These are phyloP conservation scores for Chesias legatella DNA, from an alignment of 2,888 invertebrate genomes.

Conservation along the genomic window DNA sequence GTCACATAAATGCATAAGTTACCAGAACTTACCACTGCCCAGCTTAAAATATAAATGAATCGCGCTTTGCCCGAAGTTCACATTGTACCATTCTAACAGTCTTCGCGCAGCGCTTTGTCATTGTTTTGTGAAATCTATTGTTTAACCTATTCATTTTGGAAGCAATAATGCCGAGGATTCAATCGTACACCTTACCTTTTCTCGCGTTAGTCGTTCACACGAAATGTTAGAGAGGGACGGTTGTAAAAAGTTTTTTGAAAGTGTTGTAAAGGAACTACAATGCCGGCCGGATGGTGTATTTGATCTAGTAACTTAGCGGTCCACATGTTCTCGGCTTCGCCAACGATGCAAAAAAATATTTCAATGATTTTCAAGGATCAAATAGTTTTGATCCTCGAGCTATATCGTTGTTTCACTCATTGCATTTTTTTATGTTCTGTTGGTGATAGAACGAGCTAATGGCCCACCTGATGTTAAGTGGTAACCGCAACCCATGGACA, in stretches of 20 bases:
- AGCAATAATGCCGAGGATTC: slow-evolving; percentile 63
- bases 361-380: slow-evolving; percentile 38
- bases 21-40: too few relatives aligned
- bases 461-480: too few relatives aligned
- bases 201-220: slow-evolving; percentile 28
- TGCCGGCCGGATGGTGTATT: slow-evolving; percentile 76
- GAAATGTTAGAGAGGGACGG: slow-evolving; percentile 50
- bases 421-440: too few relatives aligned
- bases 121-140: slow-evolving; percentile 51
- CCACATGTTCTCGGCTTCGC: slow-evolving; percentile 76
- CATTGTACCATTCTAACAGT: slow-evolving; percentile 34
- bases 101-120: slow-evolving; percentile 44
- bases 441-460: too few relatives aligned
- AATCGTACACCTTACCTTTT: slow-evolving; percentile 43
- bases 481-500: too few relatives aligned
- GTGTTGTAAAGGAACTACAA: slow-evolving; percentile 74
- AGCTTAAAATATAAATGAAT: too few relatives aligned
- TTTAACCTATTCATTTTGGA: slow-evolving; percentile 68
- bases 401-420: too few relatives aligned
- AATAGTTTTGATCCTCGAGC: slow-evolving; percentile 48
- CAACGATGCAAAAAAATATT: slow-evolving; percentile 74
- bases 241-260: slow-evolving; percentile 53
- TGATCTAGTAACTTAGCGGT: slow-evolving; percentile 78
- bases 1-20: too few relatives aligned
- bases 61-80: slow-evolving; percentile 20